Evolutionary conservation across 2,113 vertebrate genomes (phyloP).

Genomic region (Serinus canaria): DNA sequence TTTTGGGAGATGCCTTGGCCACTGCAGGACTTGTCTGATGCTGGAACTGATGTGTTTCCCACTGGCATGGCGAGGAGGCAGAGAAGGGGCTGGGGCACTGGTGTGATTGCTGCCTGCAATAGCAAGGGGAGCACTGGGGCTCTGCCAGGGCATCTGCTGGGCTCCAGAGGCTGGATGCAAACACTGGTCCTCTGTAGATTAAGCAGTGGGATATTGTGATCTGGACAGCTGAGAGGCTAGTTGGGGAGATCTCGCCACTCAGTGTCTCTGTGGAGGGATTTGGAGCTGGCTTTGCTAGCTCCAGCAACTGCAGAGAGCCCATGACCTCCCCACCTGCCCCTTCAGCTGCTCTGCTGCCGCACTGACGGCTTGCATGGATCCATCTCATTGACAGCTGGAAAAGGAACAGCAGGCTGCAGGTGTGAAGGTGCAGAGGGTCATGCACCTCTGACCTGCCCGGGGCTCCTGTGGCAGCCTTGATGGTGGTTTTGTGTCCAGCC

Average conservation of each 20-base stretch:
- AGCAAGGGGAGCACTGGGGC: fast-evolving
- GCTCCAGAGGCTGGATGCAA: not conserved
- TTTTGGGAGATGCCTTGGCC: not conserved
- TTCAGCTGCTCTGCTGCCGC: not conserved
- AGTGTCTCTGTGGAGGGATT: fast-evolving
- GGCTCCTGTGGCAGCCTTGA: not conserved
- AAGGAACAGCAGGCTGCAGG: fast-evolving
- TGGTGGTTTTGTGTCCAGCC: not conserved
- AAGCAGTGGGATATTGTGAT: fast-evolving
- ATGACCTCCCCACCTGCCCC: too few species aligned
- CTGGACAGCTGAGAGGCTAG: not conserved
- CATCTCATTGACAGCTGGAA: fast-evolving
- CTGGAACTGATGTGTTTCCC: not conserved
- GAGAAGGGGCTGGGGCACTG: fast-evolving
- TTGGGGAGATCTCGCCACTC: fast-evolving
- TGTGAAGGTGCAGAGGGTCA: too few species aligned
- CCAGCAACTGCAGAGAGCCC: fast-evolving
- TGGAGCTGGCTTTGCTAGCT: not conserved
- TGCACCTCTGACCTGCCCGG: not conserved
- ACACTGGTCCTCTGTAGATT: fast-evolving
- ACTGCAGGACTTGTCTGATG: fast-evolving
- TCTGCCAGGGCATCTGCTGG: not conserved
- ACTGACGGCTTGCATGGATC: fast-evolving
- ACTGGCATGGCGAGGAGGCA: not conserved
- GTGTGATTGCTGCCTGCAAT: fast-evolving